Evolutionary conservation across 2,113 vertebrate species (phyloP).

Genomic region (Prochilodus magdalenae): DNA sequence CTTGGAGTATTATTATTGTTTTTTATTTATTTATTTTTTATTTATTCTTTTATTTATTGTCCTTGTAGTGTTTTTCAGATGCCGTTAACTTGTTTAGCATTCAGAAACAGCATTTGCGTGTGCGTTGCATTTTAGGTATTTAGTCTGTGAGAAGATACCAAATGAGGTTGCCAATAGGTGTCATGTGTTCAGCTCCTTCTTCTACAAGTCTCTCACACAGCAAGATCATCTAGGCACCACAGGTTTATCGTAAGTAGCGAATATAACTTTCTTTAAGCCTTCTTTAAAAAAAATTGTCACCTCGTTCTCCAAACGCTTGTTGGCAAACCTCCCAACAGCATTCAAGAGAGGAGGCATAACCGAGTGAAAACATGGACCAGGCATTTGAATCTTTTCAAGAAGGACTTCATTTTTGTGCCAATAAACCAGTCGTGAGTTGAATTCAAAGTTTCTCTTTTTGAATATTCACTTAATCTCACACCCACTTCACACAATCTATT

Average conservation of each 20-base stretch:
- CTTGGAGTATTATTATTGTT: no score
- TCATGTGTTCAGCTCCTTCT: slow-evolving; percentile 91
- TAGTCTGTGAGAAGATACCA: slow-evolving; percentile 85
- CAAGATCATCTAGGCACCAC: slow-evolving; percentile 77
- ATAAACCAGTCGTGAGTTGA: slow-evolving; percentile 88
- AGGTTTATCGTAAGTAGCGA: slow-evolving; percentile 82
- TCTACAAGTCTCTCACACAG: slow-evolving; percentile 90
- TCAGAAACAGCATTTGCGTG: background rate
- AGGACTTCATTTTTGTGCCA: slow-evolving; percentile 91
- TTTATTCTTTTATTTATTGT: no score
- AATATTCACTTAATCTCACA: no score
- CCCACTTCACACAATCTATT: no score
- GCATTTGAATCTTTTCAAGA: slow-evolving; percentile 88
- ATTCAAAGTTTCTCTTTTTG: background rate
- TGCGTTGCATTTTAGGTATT: slow-evolving; percentile 75
- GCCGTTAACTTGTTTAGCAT: no score
- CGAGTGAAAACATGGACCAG: slow-evolving; percentile 90
- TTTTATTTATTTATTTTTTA: no score
- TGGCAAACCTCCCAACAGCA: slow-evolving; percentile 63
- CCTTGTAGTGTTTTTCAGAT: no score
- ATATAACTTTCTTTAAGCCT: no score
- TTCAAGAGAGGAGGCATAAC: slow-evolving; percentile 85
- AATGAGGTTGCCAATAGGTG: slow-evolving; percentile 84
- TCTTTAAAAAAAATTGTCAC: background rate
- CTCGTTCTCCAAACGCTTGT: background rate